Conservation (phyloP, 64 coral and sea anemone genomes). For the Trachythela sp. region DNA sequence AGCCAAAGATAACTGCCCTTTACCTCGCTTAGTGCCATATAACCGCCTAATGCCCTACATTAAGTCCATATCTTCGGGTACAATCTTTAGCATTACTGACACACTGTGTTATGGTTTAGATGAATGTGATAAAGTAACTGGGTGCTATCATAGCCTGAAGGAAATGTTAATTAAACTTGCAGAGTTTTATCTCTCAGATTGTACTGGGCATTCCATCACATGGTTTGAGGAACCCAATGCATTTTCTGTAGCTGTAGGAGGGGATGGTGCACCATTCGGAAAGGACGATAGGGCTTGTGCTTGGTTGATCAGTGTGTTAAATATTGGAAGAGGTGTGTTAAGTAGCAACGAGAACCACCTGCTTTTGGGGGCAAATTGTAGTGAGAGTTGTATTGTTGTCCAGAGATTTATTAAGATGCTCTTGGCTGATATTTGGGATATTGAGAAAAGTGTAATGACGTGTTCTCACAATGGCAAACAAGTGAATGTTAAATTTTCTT, state of each 20-base stretch:
- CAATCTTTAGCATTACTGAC: constrained; percentile 28
- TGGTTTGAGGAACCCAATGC: constrained; percentile 33
- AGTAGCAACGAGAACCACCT: constrained; percentile 21
- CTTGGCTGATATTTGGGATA: constrained; percentile 20
- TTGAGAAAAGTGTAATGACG: constrained; percentile 8
- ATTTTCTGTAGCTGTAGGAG: constrained; percentile 26
- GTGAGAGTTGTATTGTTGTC: constrained; percentile 25
- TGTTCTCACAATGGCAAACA: constrained; percentile 35
- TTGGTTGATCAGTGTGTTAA: constrained; percentile 27
- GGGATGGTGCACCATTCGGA: constrained; percentile 34
- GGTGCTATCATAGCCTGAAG: constrained; percentile 24
- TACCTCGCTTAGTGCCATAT: constrained; percentile 17
- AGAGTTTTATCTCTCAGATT: constrained; percentile 30
- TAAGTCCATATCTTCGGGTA: constrained; percentile 35
- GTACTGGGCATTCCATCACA: not conserved
- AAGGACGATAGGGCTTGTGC: too few relatives aligned
- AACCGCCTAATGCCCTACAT: constrained; percentile 30
- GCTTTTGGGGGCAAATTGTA: constrained; percentile 36
- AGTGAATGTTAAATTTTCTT: too few relatives aligned
- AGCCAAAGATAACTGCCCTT: not conserved
- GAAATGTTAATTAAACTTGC: constrained; percentile 20
- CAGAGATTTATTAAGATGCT: constrained; percentile 26
- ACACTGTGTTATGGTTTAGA: constrained; percentile 19
- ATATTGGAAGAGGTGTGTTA: constrained; percentile 21
- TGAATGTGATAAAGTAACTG: constrained; percentile 28